Base-by-base conservation (phyloP, 2,797 vertebrate genomes). In the Danio jaintianensis region DNA sequence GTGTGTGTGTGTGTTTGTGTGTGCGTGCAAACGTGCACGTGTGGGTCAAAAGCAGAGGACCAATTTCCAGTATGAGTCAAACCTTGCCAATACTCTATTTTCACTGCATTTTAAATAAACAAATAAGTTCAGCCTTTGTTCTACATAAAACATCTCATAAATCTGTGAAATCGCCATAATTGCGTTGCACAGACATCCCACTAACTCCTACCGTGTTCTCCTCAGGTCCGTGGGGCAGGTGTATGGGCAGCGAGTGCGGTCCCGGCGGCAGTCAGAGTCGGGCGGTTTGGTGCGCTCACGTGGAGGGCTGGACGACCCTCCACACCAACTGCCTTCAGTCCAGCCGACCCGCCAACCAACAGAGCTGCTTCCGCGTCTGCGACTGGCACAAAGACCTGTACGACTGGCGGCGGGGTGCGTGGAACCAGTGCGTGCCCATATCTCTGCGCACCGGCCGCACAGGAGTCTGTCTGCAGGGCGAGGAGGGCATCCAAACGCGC, bases 361-460 rank as follows among this genome's bases (percentile, higher is more conserved):
- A 97, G 59, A 95, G 94, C 88, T 99, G 98, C 81, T 99, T 99
- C 91, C 94, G 93, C 0, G 96, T 99, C 55, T 99, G 98, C 0
- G 97, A 99, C 91, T 97, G 96, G 97, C 98, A 99, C 92, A 97
- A 96, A 81, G 96, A 98, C 82, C 90, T 99, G 13, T 99, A 99
- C 0, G 96, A 95, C 88, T 99, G 98, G 98, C 93, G 93, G 70
- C 92, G 96, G 0, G 96, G 96, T 0, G 78, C 89, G 79, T 99
- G 98, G 98, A 95, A 95, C 79, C 93, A 89, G 66, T 99, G 98
- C 8, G 91, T 86, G 76, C 96, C 97, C 0, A 94, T 99, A 63
- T 93, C 94, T 8, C 93, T 95, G 4, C 94, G 91, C 56, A 93
- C 87, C 22, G 70, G 64, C 0, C 94, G 90, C 73, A 88, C 89